Base-by-base conservation (phyloP, 2,797 vertebrate genomes). In the Molossus alvarezi region DNA sequence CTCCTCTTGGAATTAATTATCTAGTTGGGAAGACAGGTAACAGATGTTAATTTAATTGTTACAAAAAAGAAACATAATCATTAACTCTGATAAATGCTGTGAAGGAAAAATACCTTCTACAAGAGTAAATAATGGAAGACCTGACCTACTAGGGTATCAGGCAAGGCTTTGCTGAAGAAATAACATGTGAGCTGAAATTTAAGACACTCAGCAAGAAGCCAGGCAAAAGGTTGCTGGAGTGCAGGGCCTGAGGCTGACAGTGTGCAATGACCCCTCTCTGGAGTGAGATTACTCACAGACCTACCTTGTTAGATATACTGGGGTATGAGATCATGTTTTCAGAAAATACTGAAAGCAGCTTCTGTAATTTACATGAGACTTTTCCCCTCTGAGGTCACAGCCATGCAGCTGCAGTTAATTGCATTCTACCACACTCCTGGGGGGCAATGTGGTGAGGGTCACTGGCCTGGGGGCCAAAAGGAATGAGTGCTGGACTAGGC, bases 301-400 rank as follows among this genome's bases (percentile, higher is more conserved):
- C 48, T 83, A 86, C n/a, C 48, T 73, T 83, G n/a, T 45, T 60
- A 33, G 27, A 83, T 64, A 71, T 9, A 10, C 55, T 71, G 33
- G 41, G 48, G 4, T 14, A 62, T 58, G 60, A 87, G 73, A 75
- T 65, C 27, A 81, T 60, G 27, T 58, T 71, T 79, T 82, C 53
- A 57, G 57, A 94, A 95, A 84, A 77, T 21, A 55, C 13, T 29
- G 5, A 62, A 90, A 77, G 55, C 2, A 55, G 51, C 20, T 76
- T 81, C 71, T 87, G 6, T 41, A 37, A 67, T 69, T 77, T 83
- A 51, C 8, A 27, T 27, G 45, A 96, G 79, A 21, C 41, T 67
- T 71, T 75, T 65, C 14, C 45, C 89, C 58, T 90, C 77, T 29
- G 41, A 95, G 51, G 33, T 76, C 89, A 80, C 9, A 92, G 45